Conservation (phyloP, 2,888 invertebrate genomes). For the Polia nebulosa region DNA sequence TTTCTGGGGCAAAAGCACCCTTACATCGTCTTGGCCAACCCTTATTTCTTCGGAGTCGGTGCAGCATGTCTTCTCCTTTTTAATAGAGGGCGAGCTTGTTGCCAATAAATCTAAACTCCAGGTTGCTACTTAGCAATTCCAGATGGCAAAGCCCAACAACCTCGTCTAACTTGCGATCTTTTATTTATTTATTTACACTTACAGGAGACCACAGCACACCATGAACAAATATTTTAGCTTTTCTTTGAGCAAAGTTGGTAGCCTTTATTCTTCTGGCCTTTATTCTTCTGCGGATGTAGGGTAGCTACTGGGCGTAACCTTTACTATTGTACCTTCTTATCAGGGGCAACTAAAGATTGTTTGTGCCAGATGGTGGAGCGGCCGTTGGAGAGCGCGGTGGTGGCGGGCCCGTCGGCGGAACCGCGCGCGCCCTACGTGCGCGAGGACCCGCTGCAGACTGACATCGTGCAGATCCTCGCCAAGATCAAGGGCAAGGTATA, state of each 20-base stretch:
- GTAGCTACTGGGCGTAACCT: background rate
- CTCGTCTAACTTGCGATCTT: no score
- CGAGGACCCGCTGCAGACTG: constrained; percentile 88
- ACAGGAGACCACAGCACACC: no score
- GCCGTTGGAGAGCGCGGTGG: constrained; percentile 79
- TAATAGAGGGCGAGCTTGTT: no score
- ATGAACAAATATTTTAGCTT: no score
- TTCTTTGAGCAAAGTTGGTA: background rate
- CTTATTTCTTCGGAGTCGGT: no score
- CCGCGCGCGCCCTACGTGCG: constrained; percentile 46
- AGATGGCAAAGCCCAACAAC: no score
- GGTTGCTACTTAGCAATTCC: no score
- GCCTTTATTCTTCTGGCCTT: background rate
- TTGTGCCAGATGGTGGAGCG: constrained; percentile 78
- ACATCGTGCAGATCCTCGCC: constrained; percentile 93
- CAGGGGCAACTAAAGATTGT: background rate
- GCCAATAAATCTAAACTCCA: no score
- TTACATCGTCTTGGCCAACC: no score
- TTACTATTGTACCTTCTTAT: background rate
- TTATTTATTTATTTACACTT: no score
- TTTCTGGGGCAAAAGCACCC: no score
- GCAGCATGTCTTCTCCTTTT: no score
- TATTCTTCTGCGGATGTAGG: background rate
- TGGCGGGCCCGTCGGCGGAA: constrained; percentile 66
- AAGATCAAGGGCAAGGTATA: constrained; percentile 93